Percentiles rank a stretch among this genome's conserved stretches.
Evolutionary conservation across 2,797 vertebrate species (phyloP).

Genomic region (Ctenochaetus hawaiiensis): DNA sequence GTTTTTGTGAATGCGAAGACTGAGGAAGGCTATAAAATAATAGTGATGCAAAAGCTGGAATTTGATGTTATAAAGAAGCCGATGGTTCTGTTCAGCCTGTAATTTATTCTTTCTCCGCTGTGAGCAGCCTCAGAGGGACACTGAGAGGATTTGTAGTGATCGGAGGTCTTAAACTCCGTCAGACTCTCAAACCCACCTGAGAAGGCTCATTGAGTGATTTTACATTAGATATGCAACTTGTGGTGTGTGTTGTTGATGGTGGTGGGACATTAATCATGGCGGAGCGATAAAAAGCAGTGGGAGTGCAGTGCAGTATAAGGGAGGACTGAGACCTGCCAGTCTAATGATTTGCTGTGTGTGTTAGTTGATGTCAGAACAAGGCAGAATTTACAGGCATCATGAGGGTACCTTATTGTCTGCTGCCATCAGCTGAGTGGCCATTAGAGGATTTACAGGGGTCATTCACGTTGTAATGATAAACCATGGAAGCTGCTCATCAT

Average conservation of each 20-base stretch:
- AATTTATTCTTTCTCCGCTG: slow-evolving; percentile 66
- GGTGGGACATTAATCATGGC: slow-evolving; percentile 66
- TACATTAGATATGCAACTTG: slow-evolving; percentile 75
- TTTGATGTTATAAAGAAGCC: slow-evolving; percentile 57
- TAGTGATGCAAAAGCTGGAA: slow-evolving; percentile 51
- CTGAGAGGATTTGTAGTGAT: slow-evolving; percentile 76
- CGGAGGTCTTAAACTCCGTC: slow-evolving; percentile 79
- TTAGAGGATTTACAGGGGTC: slow-evolving; percentile 59
- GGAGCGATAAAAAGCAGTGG: slow-evolving; percentile 47
- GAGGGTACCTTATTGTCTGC: slow-evolving; percentile 63
- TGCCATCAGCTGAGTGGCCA: slow-evolving; percentile 70
- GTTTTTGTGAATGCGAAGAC: slow-evolving; percentile 42
- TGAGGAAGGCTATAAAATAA: slow-evolving; percentile 54
- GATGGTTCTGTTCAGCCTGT: slow-evolving; percentile 50
- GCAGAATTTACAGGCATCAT: slow-evolving; percentile 66
- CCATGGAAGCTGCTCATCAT: slow-evolving; percentile 41
- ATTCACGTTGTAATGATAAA: slow-evolving; percentile 60
- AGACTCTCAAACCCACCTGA: slow-evolving; percentile 78
- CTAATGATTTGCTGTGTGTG: slow-evolving; percentile 69
- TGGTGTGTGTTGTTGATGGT: slow-evolving; percentile 57
- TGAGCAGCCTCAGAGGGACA: slow-evolving; percentile 68
- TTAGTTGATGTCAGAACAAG: slow-evolving; percentile 69
- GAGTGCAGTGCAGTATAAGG: slow-evolving; percentile 59
- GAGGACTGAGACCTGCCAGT: slow-evolving; percentile 70
- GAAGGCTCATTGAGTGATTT: slow-evolving; percentile 69